Base-by-base conservation (phyloP, 2,888 invertebrate genomes). In the Agrotis clavis region DNA sequence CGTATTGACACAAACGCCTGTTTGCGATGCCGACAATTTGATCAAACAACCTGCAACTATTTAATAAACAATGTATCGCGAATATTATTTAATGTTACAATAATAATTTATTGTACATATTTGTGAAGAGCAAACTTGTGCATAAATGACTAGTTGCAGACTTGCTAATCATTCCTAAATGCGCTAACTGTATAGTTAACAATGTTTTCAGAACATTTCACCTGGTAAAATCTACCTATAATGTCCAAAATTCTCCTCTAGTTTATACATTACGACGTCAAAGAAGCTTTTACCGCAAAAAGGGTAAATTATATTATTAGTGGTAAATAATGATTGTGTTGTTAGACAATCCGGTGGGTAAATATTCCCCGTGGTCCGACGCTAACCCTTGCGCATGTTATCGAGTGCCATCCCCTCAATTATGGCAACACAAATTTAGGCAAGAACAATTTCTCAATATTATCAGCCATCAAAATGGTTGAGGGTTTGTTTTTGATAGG, bases 21-120 rank as follows among this genome's bases (percentile, higher is more conserved):
- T 94, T 94, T 94, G 92, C 88, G 84, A 89, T 92, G 91, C 91
- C 91, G 92, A 92, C 93, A 93, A 93, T 93, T 92, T 90, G 93
- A 92, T 93, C 91, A 93, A 93, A 94, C 91, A 93, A 90, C 85
- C 91, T 90, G 89, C 90, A 92, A 92, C 86, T 89, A 92, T 93
- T 92, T 90, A 90, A 89, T 88, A 90, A 90, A 89, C 91, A 91
- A 90, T 89, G 89, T 88, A 82, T 77, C 41, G 60, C 60, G 66
- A 70, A 77, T 83, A 79, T 78, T 70, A 80, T 82, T 84, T 77
- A 75, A 74, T 82, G 76, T 67, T 69, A 65, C 74, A 74, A 71
- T 77, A 73, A 73, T 68, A 74, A 70, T 67, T 62, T 71, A 18
- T 19, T 67, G 50, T 68, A 65, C 65, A 68, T 78, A 70, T 79